Percentiles rank a stretch among this genome's conserved stretches.
Evolutionary conservation across 53 echinoderm and acorn worm genomes (phyloP).

Genomic region (Arbacia lixula): DNA sequence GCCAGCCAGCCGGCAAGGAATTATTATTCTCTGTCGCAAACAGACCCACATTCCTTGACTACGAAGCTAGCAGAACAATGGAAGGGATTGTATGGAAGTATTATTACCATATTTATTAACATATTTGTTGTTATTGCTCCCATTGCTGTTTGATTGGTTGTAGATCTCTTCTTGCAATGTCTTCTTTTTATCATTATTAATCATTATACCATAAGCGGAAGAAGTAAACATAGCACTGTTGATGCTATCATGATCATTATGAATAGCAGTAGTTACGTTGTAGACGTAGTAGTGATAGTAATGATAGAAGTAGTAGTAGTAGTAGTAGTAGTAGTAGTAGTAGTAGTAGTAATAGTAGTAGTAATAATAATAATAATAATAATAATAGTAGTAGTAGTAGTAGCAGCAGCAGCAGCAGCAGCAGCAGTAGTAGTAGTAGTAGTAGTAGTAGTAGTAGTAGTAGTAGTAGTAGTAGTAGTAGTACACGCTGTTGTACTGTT

Average conservation of each 20-base stretch:
- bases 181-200: no score
- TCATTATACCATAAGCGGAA: not conserved
- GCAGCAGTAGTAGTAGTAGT: not conserved
- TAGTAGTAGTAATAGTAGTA: not conserved
- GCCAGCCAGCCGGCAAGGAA: no score
- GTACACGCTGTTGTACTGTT: not conserved
- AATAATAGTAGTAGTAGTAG: not conserved
- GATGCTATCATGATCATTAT: no score
- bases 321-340: not conserved
- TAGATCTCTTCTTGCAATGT: no score
- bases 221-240: not conserved
- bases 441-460: not conserved
- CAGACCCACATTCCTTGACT: no score
- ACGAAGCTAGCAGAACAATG: no score
- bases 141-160: no score
- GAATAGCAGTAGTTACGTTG: no score
- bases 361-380: not conserved
- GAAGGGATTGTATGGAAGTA: no score
- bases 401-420: not conserved
- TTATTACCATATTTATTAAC: no score
- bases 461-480: not conserved
- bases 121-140: no score
- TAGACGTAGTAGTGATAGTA: not conserved
- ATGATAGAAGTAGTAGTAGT: not conserved
- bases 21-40: no score